These are phyloP conservation scores for Spilogale gracilis DNA, from an alignment of 2,113 vertebrate genomes.

Conservation along the genomic window DNA sequence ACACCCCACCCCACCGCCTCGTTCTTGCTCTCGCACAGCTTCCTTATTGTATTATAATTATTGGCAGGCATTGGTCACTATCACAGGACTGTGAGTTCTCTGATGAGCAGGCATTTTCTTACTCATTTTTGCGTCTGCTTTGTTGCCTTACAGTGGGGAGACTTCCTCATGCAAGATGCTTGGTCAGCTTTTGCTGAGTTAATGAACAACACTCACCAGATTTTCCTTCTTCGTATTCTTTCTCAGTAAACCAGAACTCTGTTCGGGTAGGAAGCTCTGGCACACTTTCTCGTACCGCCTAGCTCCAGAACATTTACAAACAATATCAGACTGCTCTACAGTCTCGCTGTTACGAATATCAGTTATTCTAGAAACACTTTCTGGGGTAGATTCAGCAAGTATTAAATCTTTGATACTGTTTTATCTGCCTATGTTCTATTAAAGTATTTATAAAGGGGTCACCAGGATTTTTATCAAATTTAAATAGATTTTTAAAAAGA, in stretches of 20 bases:
- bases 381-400: background rate
- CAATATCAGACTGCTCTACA: background rate
- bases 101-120: background rate
- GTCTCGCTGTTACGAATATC: background rate
- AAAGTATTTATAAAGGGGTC: background rate
- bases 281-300: background rate
- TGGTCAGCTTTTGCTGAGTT: background rate
- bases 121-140: background rate
- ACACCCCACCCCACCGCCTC: rapidly evolving
- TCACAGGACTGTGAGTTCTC: background rate
- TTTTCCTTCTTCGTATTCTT: background rate
- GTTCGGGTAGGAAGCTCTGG: background rate
- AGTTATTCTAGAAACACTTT: background rate
- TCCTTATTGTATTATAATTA: background rate
- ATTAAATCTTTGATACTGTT: background rate
- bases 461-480: slow-evolving; percentile 25
- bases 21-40: background rate
- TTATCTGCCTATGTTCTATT: background rate
- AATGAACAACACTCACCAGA: background rate
- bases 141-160: background rate
- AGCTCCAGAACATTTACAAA: background rate
- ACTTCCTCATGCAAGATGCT: background rate
- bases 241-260: background rate
- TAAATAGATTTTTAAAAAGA: background rate
- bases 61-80: background rate